Evolutionary conservation across 2,113 vertebrate genomes (phyloP).

Genomic region (Psittacula cyanocephala): DNA sequence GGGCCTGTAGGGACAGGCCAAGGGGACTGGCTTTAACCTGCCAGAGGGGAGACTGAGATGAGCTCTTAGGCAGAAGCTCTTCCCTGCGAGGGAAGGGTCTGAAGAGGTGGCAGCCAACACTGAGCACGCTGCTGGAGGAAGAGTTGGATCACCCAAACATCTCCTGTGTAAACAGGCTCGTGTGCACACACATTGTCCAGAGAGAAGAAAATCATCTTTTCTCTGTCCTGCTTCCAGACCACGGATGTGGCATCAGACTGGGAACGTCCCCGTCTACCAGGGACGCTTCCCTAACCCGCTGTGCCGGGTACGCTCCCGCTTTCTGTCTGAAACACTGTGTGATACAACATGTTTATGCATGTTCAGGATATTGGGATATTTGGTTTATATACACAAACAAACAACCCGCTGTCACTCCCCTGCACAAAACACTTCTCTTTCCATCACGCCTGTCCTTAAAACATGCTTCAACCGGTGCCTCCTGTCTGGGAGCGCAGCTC

Average conservation of each 20-base stretch:
- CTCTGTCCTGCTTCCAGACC: not conserved
- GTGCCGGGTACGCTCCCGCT: rapidly evolving
- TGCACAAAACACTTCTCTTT: not conserved
- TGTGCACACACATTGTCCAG: rapidly evolving
- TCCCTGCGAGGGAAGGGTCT: rapidly evolving
- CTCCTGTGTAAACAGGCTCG: not conserved
- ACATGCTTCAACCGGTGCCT: rapidly evolving
- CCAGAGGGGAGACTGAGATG: not conserved
- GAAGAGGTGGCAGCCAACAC: not conserved
- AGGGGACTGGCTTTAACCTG: not conserved
- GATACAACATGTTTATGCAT: rapidly evolving
- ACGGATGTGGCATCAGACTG: not conserved
- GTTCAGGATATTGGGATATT: rapidly evolving
- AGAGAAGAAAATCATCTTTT: too few relatives aligned
- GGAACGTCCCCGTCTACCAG: not conserved
- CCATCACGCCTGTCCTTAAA: not conserved
- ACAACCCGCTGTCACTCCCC: rapidly evolving
- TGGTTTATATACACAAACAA: rapidly evolving
- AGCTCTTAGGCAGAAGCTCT: not conserved
- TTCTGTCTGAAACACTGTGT: rapidly evolving
- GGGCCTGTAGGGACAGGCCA: too few relatives aligned
- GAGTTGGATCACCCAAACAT: not conserved
- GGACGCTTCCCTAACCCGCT: rapidly evolving
- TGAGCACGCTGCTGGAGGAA: not conserved
- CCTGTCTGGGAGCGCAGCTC: not conserved